A percentile compares a stretch with the other conserved stretches of the same genome.
phyloP scores from a whole-genome alignment of 1,140 invertebrate species.

The Drosophila equinoxialis region DNA sequence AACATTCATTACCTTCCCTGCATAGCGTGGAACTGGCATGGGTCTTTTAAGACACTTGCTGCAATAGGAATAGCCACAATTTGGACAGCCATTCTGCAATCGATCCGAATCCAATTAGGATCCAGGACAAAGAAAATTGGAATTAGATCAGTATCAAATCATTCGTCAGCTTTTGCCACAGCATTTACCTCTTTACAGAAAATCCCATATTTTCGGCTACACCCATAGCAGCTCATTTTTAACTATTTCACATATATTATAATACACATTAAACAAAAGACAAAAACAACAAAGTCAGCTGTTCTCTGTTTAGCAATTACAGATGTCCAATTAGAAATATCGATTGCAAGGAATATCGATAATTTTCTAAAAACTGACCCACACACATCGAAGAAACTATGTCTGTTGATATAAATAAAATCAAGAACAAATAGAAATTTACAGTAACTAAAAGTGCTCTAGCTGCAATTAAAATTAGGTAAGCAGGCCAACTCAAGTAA shows the following conservation, averaged over 20 bases:
- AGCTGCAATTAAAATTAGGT: slow-evolving; percentile 1
- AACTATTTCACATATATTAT: background rate
- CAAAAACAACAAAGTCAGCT: slow-evolving; percentile 34
- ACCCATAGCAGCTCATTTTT: slow-evolving; percentile 84
- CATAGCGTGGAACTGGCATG: slow-evolving; percentile 82
- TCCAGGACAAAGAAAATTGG: background rate
- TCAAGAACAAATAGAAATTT: background rate
- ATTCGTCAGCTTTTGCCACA: background rate
- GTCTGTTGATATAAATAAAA: background rate
- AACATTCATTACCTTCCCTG: slow-evolving; percentile 67
- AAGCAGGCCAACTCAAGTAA: background rate
- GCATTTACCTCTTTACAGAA: slow-evolving; percentile 84
- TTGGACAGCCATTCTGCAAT: slow-evolving; percentile 85
- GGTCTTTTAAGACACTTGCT: slow-evolving; percentile 86
- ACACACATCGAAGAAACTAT: too few relatives aligned
- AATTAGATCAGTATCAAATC: background rate
- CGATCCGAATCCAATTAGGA: slow-evolving; percentile 14
- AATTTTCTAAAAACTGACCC: too few relatives aligned
- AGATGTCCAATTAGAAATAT: too few relatives aligned
- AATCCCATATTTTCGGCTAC: slow-evolving; percentile 84
- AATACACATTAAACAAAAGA: background rate
- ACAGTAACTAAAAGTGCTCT: background rate
- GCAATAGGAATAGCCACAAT: slow-evolving; percentile 87
- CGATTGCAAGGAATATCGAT: too few relatives aligned
- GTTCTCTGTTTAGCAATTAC: background rate